These are phyloP conservation scores for Peromyscus attwateri DNA, from an alignment of 2,797 vertebrate genomes.

Conservation along the genomic window DNA sequence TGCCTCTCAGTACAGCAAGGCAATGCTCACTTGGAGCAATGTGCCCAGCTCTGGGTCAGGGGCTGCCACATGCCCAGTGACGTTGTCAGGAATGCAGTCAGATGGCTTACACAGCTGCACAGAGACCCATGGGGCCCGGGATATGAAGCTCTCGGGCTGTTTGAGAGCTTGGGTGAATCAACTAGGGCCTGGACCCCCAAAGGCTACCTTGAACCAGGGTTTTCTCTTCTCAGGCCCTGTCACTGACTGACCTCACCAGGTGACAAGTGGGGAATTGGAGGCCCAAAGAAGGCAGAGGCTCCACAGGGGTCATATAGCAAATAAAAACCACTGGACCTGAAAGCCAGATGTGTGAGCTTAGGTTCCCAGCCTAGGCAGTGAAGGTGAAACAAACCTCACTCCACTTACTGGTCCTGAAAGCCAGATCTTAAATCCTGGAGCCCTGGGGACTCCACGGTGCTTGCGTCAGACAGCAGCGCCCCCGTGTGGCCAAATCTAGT, in stretches of 20 bases:
- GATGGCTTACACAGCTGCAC: neutral
- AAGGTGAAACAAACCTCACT: neutral
- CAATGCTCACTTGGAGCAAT: neutral
- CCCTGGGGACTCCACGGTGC: fast-evolving
- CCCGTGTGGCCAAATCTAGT: slow-evolving; percentile 72
- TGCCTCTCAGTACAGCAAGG: neutral
- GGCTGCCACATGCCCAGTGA: neutral
- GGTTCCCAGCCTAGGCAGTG: neutral
- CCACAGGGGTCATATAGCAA: neutral
- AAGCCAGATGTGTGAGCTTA: neutral
- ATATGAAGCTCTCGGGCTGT: neutral
- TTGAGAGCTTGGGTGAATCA: neutral
- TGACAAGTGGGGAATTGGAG: neutral
- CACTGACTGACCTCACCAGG: neutral
- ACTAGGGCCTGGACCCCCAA: neutral
- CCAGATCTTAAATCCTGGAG: neutral
- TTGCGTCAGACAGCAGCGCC: slow-evolving; percentile 76
- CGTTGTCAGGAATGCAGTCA: neutral
- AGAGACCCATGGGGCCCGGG: neutral
- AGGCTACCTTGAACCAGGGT: neutral
- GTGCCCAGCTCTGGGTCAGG: neutral
- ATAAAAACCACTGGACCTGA: neutral
- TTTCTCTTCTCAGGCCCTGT: neutral
- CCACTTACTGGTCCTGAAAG: neutral
- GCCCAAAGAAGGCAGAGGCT: neutral